Evolutionary conservation across 2,888 invertebrate genomes (phyloP).

Genomic region (Andricus quercusramuli): DNA sequence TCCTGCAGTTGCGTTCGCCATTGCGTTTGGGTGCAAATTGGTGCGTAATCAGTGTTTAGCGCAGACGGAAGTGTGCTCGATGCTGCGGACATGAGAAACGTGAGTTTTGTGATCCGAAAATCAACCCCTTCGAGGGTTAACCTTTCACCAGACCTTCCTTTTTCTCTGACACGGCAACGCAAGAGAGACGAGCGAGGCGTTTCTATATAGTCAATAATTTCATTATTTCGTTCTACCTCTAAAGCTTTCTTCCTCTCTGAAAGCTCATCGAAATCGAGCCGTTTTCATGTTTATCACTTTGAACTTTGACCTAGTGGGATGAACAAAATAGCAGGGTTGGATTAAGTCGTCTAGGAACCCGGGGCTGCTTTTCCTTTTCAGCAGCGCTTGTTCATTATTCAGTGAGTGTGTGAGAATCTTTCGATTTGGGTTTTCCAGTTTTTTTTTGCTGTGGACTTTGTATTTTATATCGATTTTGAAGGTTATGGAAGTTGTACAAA

Average conservation of each 20-base stretch:
- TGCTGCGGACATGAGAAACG: constrained; percentile 41
- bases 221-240: background rate
- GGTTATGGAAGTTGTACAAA: background rate
- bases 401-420: constrained; percentile 15
- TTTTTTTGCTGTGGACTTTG: background rate
- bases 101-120: constrained; percentile 41
- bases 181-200: constrained; percentile 18
- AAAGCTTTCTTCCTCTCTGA: background rate
- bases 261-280: background rate
- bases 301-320: constrained; percentile 26
- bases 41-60: constrained; percentile 54
- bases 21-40: constrained; percentile 56
- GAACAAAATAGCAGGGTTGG: constrained; percentile 31
- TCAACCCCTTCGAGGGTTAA: background rate
- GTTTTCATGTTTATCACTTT: constrained; percentile 29
- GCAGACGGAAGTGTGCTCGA: constrained; percentile 46
- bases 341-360: constrained; percentile 6
- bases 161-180: constrained; percentile 12
- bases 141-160: background rate
- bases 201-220: constrained; percentile 29
- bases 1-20: constrained; percentile 47
- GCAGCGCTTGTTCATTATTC: constrained; percentile 8
- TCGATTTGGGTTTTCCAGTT: background rate
- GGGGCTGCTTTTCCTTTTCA: constrained; percentile 11
- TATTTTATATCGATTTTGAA: background rate